Conservation (phyloP, 2,888 invertebrate genomes). For the Phyllotreta cruciferae region DNA sequence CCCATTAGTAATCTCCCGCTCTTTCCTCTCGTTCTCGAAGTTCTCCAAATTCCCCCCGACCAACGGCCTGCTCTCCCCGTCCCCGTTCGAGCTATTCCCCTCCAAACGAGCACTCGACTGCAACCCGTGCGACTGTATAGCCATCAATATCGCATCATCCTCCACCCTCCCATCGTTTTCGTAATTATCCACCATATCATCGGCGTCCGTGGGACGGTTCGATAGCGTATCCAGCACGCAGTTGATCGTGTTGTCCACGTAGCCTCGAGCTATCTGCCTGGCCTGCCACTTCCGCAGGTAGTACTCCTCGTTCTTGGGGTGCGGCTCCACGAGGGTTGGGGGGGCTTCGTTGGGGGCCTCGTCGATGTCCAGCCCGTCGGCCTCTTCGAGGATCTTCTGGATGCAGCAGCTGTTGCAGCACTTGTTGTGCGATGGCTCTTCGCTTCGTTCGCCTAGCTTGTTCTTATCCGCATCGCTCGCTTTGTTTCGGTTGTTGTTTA, state of each 20-base stretch:
- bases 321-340: conserved; percentile 52
- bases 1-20: conserved; percentile 37
- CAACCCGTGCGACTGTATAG: conserved; percentile 75
- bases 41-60: conserved; percentile 51
- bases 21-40: conserved; percentile 46
- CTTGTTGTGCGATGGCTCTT: neutral
- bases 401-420: conserved; percentile 26
- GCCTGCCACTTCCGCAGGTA: conserved; percentile 69
- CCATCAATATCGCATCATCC: conserved; percentile 77
- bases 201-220: conserved; percentile 61
- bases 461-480: neutral
- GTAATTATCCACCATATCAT: conserved; percentile 65
- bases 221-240: conserved; percentile 70
- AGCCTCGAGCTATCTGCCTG: conserved; percentile 70
- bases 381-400: conserved; percentile 39
- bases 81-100: conserved; percentile 14
- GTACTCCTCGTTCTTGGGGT: conserved; percentile 53
- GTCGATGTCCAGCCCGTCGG: conserved; percentile 38
- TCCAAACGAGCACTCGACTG: conserved; percentile 54
- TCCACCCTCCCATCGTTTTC: conserved; percentile 68
- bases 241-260: conserved; percentile 75
- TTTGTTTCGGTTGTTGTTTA: conserved; percentile 33
- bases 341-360: conserved; percentile 49
- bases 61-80: conserved; percentile 32
- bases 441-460: conserved; percentile 15